These are phyloP conservation scores for Euthynnus affinis DNA, from an alignment of 2,797 vertebrate species.

Conservation along the genomic window DNA sequence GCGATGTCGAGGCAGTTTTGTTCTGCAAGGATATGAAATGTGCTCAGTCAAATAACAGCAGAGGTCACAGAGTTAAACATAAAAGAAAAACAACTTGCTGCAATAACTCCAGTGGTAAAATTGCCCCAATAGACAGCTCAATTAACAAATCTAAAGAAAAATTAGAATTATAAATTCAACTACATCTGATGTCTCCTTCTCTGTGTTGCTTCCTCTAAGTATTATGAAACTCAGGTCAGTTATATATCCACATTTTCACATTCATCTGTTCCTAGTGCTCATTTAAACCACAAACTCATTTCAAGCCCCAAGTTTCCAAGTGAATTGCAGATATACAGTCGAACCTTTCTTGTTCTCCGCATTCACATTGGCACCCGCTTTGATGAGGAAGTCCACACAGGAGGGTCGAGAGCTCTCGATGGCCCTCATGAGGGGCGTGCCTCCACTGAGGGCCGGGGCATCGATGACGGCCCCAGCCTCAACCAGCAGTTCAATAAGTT, in stretches of 20 bases:
- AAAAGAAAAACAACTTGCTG: not conserved
- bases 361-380: slow-evolving; percentile 86
- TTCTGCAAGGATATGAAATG: slow-evolving; percentile 77
- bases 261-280: not conserved
- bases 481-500: slow-evolving; percentile 89
- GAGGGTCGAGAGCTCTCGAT: slow-evolving; percentile 88
- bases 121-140: not conserved
- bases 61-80: not conserved
- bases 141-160: not conserved
- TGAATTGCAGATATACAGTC: not conserved
- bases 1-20: slow-evolving; percentile 90
- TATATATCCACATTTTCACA: not conserved
- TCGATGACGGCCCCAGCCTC: slow-evolving; percentile 88
- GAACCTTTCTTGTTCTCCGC: slow-evolving; percentile 90
- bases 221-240: not conserved
- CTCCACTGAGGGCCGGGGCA: slow-evolving; percentile 83
- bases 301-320: not conserved
- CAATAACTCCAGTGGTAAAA: not conserved
- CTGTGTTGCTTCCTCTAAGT: not conserved
- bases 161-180: not conserved
- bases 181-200: not conserved
- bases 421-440: slow-evolving; percentile 93
- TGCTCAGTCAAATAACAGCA: slow-evolving; percentile 17
- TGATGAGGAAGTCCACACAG: slow-evolving; percentile 91
- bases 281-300: not conserved